Evolutionary conservation across 2,888 invertebrate genomes (phyloP), one percentile per base, ranked within the genome.

Genomic region (Xanthorhoe designata): DNA sequence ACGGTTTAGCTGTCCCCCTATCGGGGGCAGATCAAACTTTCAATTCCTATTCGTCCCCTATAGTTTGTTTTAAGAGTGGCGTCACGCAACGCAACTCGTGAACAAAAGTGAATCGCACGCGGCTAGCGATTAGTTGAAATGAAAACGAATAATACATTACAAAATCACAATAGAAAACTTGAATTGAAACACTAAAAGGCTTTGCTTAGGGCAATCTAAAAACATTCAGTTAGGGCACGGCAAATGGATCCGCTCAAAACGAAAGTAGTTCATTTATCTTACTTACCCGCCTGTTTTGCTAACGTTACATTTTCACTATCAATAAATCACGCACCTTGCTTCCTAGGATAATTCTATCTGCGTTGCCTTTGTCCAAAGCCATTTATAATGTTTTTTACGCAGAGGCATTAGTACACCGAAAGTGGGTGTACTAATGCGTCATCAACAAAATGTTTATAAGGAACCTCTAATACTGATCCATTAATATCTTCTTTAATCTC

Each of bases 251-350:
- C 78, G 76, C 72, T 77, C 80, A 80, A 84, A 83, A 83, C 83
- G 84, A 82, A 85, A 86, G 86, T 88, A 88, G 88, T 87, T 89
- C 90, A 91, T 91, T 90, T 88, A 89, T 91, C 89, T 91, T 90
- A 86, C 85, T 88, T 90, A 86, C 79, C 83, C 85, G 83, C 83
- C 83, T 90, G 86, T 88, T 89, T 90, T 88, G 86, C 84, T 84
- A 70, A 70, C 75, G 78, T 80, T 83, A 83, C 83, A 81, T 86
- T 88, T 86, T 83, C 85, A 81, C 80, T 85, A 86, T 87, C 89
- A 80, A 91, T 91, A 91, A 90, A 90, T 91, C 91, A 91, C 87
- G 82, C 82, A 86, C 87, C 86, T 86, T 80, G 78, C 82, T 86
- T 84, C 85, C 86, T 83, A 81, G 76, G 80, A 82, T 88, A 87